Percentiles rank a stretch among this genome's conserved stretches.
phyloP scores from a whole-genome alignment of 2,888 invertebrate species.

The Autographa pulchrina region DNA sequence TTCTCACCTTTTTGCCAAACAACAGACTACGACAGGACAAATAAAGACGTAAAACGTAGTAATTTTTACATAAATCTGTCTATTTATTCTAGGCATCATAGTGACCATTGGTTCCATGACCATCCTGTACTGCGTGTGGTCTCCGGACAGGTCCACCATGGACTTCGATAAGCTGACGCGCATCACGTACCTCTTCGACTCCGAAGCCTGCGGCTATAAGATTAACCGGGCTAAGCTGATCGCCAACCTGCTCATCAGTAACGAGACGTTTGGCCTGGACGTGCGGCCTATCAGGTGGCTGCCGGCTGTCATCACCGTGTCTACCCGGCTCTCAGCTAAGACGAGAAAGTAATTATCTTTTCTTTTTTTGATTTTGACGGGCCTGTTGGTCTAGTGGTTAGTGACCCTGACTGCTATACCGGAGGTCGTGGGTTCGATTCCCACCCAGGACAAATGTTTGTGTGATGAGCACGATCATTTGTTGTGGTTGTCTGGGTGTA shows the following conservation, averaged over 20 bases:
- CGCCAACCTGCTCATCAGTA: constrained; percentile 67
- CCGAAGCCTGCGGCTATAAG: constrained; percentile 69
- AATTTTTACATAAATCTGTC: neutral
- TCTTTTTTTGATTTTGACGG: too few relatives aligned
- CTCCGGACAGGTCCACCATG: constrained; percentile 60
- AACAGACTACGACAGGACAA: too few relatives aligned
- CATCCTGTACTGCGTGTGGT: constrained; percentile 74
- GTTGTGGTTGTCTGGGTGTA: too few relatives aligned
- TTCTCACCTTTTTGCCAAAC: too few relatives aligned
- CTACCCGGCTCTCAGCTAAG: constrained; percentile 71
- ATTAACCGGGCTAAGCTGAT: constrained; percentile 57
- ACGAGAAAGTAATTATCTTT: constrained; percentile 75
- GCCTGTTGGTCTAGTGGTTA: too few relatives aligned
- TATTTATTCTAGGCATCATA: constrained; percentile 65
- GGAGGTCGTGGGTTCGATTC: too few relatives aligned
- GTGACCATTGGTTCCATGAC: constrained; percentile 66
- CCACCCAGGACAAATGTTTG: too few relatives aligned
- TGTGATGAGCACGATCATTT: too few relatives aligned
- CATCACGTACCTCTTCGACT: constrained; percentile 82
- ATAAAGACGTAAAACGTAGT: too few relatives aligned
- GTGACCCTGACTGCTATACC: too few relatives aligned
- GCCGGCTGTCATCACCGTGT: constrained; percentile 66
- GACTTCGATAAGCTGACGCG: constrained; percentile 76
- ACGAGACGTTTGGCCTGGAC: constrained; percentile 66
- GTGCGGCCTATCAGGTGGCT: constrained; percentile 71